Evolutionary conservation across 2,113 vertebrate species (phyloP).

Genomic region (Microtus ochrogaster): DNA sequence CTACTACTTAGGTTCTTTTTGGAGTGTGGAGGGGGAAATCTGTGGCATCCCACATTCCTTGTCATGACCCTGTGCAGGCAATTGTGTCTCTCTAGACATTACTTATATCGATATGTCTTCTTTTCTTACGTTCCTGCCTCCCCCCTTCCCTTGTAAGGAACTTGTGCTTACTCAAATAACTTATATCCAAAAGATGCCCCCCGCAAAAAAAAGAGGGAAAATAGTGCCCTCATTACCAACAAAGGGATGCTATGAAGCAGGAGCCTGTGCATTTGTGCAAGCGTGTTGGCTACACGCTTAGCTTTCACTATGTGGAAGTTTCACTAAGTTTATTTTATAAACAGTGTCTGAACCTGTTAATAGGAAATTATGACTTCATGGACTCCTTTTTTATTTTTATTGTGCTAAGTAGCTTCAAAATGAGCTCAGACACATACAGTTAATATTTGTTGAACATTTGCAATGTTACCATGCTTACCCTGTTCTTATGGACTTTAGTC

Average conservation of each 20-base stretch:
- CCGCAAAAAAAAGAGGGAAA: background rate
- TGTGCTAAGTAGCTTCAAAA: background rate
- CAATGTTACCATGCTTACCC: background rate
- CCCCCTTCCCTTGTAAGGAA: background rate
- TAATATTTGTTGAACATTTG: background rate
- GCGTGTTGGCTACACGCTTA: background rate
- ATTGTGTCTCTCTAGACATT: background rate
- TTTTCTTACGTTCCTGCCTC: background rate
- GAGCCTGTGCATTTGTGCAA: background rate
- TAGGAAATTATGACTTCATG: background rate
- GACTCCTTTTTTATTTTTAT: constrained; percentile 16
- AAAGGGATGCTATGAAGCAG: background rate
- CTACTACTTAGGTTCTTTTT: background rate
- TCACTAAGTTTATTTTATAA: background rate
- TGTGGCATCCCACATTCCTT: background rate
- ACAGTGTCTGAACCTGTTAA: background rate
- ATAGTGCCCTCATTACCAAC: background rate
- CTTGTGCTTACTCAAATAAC: background rate
- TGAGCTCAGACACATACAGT: background rate
- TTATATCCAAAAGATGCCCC: background rate
- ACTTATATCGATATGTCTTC: background rate
- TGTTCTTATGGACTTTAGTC: background rate
- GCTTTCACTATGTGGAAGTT: background rate
- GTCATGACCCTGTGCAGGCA: background rate
- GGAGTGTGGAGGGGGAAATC: background rate